Base-by-base conservation (phyloP, 1,140 invertebrate genomes). In the Bombus superbus region DNA sequence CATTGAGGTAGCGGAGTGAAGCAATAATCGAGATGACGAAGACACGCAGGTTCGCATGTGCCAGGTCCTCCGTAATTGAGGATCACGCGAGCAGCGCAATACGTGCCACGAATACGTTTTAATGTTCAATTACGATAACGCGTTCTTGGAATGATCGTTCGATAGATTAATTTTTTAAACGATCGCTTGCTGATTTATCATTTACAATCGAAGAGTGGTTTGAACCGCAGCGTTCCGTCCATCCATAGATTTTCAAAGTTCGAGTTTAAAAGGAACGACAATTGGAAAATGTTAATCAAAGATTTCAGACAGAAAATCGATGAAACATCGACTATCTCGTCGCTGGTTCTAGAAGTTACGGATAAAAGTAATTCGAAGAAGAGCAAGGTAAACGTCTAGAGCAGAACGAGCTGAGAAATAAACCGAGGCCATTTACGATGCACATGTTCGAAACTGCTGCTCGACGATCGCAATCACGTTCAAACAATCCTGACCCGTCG, bases 21-120 rank as follows among this genome's bases (percentile, higher is more conserved):
- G 78, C 73, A 85, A 85, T 85, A 85, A 85, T 85, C 73, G 76
- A 64, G 40, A 62, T 47, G 75, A 80, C 57, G n/a, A 32, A 38
- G 64, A 71, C 82, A 59, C 22, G 47, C 71, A 53, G 47, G 47
- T 35, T 72, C 71, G 83, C 82, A 62, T 84, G 53, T 35, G 32
- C 73, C 40, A 64, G 42, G 32, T 66, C 47, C 75, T 66, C 28
- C 13, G 28, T 53, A 72, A 84, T 59, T 40, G 82, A 57, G 47
- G 47, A 84, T 79, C 75, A 84, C 66, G 66, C 66, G 53, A 84
- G 22, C 40, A 22, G n/a, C 4, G 35, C 40, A 69, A 84, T 59
- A 59, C 47, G 32, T 64, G 62, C n/a, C 64, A 76, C 44, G 64
- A 38, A 62, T 81, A 64, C 62, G 62, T n/a, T 68, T 47, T 57